Base-by-base conservation (phyloP, 2,113 vertebrate genomes). In the Scopus umbretta region DNA sequence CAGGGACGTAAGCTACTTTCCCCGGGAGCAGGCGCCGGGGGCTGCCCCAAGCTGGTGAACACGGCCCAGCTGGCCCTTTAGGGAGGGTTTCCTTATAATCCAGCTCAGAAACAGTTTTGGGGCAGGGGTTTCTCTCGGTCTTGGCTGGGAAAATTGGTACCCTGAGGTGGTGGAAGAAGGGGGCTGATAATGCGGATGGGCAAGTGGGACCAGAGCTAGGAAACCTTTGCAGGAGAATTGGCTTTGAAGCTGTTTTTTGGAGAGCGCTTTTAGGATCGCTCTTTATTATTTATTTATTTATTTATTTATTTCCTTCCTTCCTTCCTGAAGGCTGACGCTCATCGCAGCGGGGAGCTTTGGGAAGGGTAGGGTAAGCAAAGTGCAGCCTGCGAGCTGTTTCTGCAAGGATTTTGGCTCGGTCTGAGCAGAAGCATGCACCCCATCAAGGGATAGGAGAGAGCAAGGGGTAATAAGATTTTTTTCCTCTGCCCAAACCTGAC, bases 331-430 rank as follows among this genome's bases (percentile, higher is more conserved):
- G 55, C 67, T 94, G 86, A 18, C 5, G 3, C 21, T 78, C 3
- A 0, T 52, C 38, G 0, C 45, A 63, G 63, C 1, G 0, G 66
- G 36, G n/a, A 36, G 30, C 16, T 10, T 30, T 53, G n/a, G 30
- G 59, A 61, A 80, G 22, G 56, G 25, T 50, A 80, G 53, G 49
- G 29, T 72, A 17, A 73, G 75, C 21, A 53, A 88, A 73, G 58
- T 42, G 71, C 52, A 92, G 34, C n/a, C 43, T 8, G 0, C 3
- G 27, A 80, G 58, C 7, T 72, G 21, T 53, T 92, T 53, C 74
- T 83, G 34, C n/a, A 36, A 75, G 45, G 66, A 65, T 82, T 87
- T 88, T 0, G 0, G 16, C 25, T 82, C 0, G 0, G 1, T 63
- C 18, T 59, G 50, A 89, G 56, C 55, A 74, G 16, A 72, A 58